Conservation (phyloP, 2,113 vertebrate species). For the Raja brachyura region DNA sequence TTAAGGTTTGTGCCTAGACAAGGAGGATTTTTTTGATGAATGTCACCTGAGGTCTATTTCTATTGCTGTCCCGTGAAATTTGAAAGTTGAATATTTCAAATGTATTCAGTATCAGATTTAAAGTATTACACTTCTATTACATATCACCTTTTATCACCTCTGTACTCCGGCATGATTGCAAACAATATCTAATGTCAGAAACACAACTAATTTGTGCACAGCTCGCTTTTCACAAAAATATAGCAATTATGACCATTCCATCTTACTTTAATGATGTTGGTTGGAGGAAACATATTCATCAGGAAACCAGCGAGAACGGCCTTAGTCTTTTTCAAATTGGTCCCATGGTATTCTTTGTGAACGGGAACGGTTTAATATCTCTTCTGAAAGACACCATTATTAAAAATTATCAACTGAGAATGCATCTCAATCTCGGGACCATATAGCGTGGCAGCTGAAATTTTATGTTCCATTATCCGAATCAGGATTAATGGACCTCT, state of each 20-base stretch:
- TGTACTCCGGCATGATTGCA: neutral
- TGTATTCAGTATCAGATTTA: neutral
- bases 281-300: neutral
- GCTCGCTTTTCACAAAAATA: neutral
- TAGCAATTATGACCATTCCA: neutral
- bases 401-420: neutral
- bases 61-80: neutral
- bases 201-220: neutral
- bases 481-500: neutral
- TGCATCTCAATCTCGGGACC: neutral
- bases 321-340: neutral
- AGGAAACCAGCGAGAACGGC: neutral
- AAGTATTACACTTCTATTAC: neutral
- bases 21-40: neutral
- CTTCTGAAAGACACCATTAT: neutral
- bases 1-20: neutral
- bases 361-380: neutral
- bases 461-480: neutral
- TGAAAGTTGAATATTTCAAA: neutral
- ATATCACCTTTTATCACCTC: neutral
- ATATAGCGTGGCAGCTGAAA: neutral
- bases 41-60: neutral
- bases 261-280: neutral
- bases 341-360: neutral
- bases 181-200: neutral